Percentiles rank a stretch among this genome's conserved stretches.
phyloP scores from a whole-genome alignment of 2,797 vertebrate genomes.

The Pitangus sulphuratus region DNA sequence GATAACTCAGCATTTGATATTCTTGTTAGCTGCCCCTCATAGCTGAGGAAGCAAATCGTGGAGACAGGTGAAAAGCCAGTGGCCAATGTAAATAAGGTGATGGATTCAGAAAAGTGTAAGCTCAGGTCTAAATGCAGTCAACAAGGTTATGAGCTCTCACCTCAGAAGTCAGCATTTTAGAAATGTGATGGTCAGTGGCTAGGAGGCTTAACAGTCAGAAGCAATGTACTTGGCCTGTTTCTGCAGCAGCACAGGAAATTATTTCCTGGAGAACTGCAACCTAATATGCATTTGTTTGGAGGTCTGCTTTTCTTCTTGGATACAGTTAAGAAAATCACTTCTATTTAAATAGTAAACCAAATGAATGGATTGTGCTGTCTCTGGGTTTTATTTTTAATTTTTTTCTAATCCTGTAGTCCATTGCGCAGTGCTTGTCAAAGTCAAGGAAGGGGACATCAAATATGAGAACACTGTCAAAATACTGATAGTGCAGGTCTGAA shows the following conservation, averaged over 20 bases:
- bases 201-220: slow-evolving; percentile 6
- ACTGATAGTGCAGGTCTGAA: neutral
- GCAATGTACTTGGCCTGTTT: neutral
- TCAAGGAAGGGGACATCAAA: neutral
- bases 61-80: neutral
- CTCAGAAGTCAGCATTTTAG: slow-evolving; percentile 2
- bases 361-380: neutral
- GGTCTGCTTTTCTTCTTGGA: neutral
- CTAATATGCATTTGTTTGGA: neutral
- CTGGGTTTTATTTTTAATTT: neutral
- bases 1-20: neutral
- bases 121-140: neutral
- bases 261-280: neutral
- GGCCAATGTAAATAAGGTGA: neutral
- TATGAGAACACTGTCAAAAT: neutral
- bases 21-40: neutral
- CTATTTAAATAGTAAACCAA: neutral
- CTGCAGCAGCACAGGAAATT: neutral
- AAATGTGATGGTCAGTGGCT: neutral
- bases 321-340: neutral
- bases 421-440: neutral
- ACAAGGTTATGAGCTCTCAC: neutral
- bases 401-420: neutral
- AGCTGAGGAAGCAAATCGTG: neutral
- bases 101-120: neutral